phyloP scores from a whole-genome alignment of 2,113 vertebrate species.

The Otus sunia region DNA sequence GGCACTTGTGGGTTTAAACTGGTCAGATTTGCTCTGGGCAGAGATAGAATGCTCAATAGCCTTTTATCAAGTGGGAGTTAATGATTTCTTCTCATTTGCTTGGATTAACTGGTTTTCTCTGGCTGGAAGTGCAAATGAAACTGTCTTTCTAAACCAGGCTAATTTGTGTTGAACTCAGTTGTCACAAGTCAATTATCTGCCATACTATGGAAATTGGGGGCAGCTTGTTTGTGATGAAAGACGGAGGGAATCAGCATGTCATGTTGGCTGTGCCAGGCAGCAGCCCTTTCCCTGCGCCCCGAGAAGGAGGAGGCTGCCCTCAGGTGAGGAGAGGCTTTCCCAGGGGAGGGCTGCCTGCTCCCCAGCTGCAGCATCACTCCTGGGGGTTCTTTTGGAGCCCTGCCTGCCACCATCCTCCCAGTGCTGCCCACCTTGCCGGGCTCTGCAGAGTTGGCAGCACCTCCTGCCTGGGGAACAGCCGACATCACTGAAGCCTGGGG shows the following conservation, averaged over 20 bases:
- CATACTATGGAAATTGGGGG: neutral
- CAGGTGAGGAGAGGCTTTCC: neutral
- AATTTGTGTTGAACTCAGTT: neutral
- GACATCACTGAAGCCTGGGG: too few relatives aligned
- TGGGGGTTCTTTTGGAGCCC: rapidly evolving
- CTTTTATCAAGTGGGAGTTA: neutral
- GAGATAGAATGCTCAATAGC: neutral
- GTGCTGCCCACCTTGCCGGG: rapidly evolving
- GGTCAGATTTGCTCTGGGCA: neutral
- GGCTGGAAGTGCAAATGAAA: neutral
- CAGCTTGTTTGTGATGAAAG: neutral
- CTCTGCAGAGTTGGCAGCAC: neutral
- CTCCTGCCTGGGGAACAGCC: neutral
- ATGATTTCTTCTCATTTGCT: neutral
- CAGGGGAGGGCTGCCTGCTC: rapidly evolving
- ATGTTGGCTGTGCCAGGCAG: neutral
- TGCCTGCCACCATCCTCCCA: neutral
- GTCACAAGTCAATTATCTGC: neutral
- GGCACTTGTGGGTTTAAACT: neutral
- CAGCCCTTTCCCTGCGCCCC: rapidly evolving
- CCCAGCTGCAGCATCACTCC: too few relatives aligned
- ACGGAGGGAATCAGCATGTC: rapidly evolving
- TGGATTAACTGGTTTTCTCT: neutral
- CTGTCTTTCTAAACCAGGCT: neutral
- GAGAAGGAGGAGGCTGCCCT: neutral